Evolutionary conservation across 2,797 vertebrate species (phyloP), one percentile per base, ranked within the genome.

Genomic region (Danio albolineatus): DNA sequence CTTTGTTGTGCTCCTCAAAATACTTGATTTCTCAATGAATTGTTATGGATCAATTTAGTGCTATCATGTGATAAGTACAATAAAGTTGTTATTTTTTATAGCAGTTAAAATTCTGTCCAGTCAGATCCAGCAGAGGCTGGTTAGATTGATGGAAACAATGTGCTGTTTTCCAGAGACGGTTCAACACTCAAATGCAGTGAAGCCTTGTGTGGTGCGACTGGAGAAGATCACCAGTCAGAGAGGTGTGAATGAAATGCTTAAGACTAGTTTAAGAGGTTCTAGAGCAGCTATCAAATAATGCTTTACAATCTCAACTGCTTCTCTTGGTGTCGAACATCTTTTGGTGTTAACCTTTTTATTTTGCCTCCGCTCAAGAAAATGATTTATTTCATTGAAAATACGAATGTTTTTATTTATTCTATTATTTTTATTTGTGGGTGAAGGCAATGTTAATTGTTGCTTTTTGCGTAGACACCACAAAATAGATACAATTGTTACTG

Each of bases 131-230:
- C 16, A 57, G 59, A 71, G 72, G 73, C 70, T 56, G 36, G 66
- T 77, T 84, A 82, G 65, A 83, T 84, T 86, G 69, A 39, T 82
- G 64, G 19, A 82, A 86, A 73, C 73, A 65, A 78, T 70, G 6
- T 87, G 57, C 77, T 73, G 60, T 91, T 89, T 87, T 90, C 28
- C 84, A 93, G 90, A 80, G 43, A 19, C 67, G 41, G 86, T 90
- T 75, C 86, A 84, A 60, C 73, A 81, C 48, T 56, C 77, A 70
- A 1, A 81, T 48, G 73, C 59, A 80, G 5, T 94, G 84, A 94
- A 83, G 83, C 84, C 89, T 1, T 95, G 94, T 81, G 85, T 89
- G 85, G 93, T 95, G 61, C 90, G 86, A 53, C 92, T 95, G 51
- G 85, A 51, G 60, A 94, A 91, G 86, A 86, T 94, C 28, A 83